Conservation (phyloP, 2,888 invertebrate species). For the Eupelmus urozonus region DNA sequence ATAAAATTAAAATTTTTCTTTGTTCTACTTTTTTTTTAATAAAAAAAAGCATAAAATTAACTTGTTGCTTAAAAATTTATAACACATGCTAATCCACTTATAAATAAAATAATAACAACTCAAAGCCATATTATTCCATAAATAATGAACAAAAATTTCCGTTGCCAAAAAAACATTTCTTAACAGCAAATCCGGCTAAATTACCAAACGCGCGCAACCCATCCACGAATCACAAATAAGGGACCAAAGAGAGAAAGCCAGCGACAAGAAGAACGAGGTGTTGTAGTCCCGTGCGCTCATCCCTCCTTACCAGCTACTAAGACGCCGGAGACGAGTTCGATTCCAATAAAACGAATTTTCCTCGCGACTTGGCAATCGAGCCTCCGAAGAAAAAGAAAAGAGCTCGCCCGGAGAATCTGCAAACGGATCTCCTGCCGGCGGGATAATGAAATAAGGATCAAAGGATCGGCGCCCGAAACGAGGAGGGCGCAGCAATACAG, state of each 20-base stretch:
- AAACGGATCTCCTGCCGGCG: conserved; percentile 70
- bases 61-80: too few species aligned
- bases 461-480: conserved; percentile 65
- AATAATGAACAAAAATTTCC: too few species aligned
- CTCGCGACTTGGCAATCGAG: conserved; percentile 73
- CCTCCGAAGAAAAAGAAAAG: conserved; percentile 62
- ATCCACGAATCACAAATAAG: neutral
- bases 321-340: conserved; percentile 56
- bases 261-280: neutral
- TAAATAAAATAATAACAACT: too few species aligned
- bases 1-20: too few species aligned
- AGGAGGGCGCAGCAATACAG: conserved; percentile 13
- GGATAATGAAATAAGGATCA: conserved; percentile 77
- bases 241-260: neutral
- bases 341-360: conserved; percentile 76
- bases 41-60: too few species aligned
- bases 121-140: too few species aligned
- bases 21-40: too few species aligned
- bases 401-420: conserved; percentile 67
- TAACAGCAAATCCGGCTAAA: too few species aligned
- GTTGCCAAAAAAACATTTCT: too few species aligned
- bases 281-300: neutral
- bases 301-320: conserved; percentile 9
- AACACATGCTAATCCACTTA: too few species aligned
- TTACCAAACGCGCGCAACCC: too few species aligned